phyloP scores from a whole-genome alignment of 2,888 invertebrate species.

The Parnassius smintheus region DNA sequence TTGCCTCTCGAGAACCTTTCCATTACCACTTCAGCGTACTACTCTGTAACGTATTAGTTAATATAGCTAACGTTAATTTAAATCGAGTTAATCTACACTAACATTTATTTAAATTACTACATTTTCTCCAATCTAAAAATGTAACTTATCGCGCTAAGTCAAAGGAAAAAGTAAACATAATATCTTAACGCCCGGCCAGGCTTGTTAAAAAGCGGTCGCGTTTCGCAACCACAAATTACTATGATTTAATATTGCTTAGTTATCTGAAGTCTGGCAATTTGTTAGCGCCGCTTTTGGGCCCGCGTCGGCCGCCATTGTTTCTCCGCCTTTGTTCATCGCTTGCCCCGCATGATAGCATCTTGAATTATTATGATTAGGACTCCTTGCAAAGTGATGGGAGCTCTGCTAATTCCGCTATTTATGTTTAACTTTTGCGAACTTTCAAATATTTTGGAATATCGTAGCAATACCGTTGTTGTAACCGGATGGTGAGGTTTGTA shows the following conservation, averaged over 20 bases:
- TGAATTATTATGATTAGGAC: constrained; percentile 81
- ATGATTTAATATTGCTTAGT: constrained; percentile 81
- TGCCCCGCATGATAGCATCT: constrained; percentile 73
- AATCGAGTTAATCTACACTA: too few species aligned
- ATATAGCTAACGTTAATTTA: too few species aligned
- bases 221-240: constrained; percentile 78
- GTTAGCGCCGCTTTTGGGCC: constrained; percentile 69
- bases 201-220: constrained; percentile 62
- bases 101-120: too few species aligned
- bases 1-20: too few species aligned
- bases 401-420: constrained; percentile 72
- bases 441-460: constrained; percentile 13
- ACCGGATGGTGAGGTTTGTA: not conserved
- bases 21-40: too few species aligned
- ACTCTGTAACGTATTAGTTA: too few species aligned
- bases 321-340: constrained; percentile 76
- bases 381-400: constrained; percentile 76
- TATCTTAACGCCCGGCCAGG: constrained; percentile 52
- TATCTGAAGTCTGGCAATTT: constrained; percentile 79
- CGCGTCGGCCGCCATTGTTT: constrained; percentile 76
- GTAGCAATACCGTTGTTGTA: not conserved
- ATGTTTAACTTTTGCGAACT: constrained; percentile 43
- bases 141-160: constrained; percentile 8
- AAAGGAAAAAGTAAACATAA: constrained; percentile 50
- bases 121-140: not conserved